Evolutionary conservation across 2,113 vertebrate species (phyloP), one percentile per base, ranked within the genome.

Genomic region (Columba livia): DNA sequence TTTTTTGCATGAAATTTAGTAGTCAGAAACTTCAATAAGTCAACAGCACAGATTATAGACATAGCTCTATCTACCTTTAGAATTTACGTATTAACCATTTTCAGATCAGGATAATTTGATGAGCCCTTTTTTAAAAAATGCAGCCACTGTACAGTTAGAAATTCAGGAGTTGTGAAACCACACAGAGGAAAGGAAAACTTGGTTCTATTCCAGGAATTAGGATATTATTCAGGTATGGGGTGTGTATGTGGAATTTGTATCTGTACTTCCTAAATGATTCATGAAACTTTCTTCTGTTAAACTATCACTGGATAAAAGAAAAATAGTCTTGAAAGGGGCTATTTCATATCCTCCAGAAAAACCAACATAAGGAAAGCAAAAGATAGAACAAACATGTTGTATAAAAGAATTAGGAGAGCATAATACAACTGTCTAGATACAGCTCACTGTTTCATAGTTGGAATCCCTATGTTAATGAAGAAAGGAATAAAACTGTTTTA

Each of bases 331-430:
- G 24, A 62, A 53, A 54, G 3, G 2, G 21, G 21, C 42, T 58
- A 14, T 42, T 26, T 65, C 58, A 60, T 25, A 53, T 88, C 10
- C 24, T 6, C 53, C 25, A 48, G 23, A 94, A 71, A 23, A 70
- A 50, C 0, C 4, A 77, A 61, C 16, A 51, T 11, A 19, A 88
- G 69, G 15, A 86, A 80, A 80, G 21, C 1, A 61, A 66, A 80
- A 83, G 19, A 36, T 21, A 29, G 4, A 51, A 17, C 8, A 79
- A 67, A 32, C 1, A 9, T 0, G 0, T 53, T 69, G 2, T 36
- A 31, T n/a, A 38, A 58, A 79, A 95, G 28, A 81, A 62, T 79
- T 34, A 78, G n/a, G 51, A 77, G 3, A 78, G 6, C 34, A 14
- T 91, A 50, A 58, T n/a, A 62, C 5, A 47, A 9, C 26, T 71